These are phyloP conservation scores for Pseudomyrmex concolor DNA, from an alignment of 1,140 invertebrate species.

Conservation along the genomic window DNA sequence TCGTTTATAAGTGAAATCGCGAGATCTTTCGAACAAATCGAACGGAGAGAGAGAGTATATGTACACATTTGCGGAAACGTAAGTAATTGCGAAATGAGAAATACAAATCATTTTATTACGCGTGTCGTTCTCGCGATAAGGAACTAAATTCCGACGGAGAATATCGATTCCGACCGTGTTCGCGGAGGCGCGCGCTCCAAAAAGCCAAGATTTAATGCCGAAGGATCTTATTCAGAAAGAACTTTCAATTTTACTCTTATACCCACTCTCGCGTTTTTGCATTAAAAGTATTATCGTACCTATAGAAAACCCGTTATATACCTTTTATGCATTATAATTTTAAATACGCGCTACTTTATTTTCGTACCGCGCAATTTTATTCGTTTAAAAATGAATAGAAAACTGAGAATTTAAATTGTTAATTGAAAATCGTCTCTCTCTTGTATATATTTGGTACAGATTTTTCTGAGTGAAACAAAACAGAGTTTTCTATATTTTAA, in stretches of 20 bases:
- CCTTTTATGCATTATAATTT: slow-evolving; percentile 22
- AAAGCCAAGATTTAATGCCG: slow-evolving; percentile 53
- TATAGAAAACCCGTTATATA: slow-evolving; percentile 19
- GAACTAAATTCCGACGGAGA: slow-evolving; percentile 8
- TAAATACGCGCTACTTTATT: slow-evolving; percentile 49
- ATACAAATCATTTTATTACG: slow-evolving; percentile 41
- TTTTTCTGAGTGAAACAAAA: background rate
- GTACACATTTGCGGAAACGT: background rate
- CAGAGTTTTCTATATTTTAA: too few relatives aligned
- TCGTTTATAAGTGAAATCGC: background rate
- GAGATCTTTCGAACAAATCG: slow-evolving; percentile 36
- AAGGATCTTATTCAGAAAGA: slow-evolving; percentile 33
- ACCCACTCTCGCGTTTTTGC: slow-evolving; percentile 27
- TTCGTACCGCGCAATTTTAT: background rate
- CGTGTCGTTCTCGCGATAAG: slow-evolving; percentile 18
- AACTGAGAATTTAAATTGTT: background rate
- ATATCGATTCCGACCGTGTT: slow-evolving; percentile 60
- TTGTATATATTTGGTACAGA: background rate
- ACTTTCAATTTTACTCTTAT: slow-evolving; percentile 46
- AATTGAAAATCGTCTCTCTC: background rate
- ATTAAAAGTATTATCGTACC: background rate
- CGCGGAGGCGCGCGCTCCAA: slow-evolving; percentile 26
- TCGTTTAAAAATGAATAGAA: background rate
- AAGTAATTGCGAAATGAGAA: slow-evolving; percentile 8
- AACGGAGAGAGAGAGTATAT: background rate